Conservation (phyloP, 2,888 invertebrate species). For the Eledona agricola region DNA sequence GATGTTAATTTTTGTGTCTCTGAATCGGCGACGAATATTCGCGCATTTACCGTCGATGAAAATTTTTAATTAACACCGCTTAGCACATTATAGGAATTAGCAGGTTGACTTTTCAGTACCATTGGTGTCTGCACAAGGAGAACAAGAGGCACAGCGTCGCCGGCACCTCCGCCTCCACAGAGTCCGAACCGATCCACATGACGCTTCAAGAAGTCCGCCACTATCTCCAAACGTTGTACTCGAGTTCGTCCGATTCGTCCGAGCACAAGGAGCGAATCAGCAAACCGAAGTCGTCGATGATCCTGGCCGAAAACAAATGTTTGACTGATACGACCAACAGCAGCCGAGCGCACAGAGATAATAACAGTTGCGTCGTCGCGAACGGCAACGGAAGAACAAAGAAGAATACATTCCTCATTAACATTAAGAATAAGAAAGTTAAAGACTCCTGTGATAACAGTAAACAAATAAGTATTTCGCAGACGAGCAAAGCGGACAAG, state of each 20-base stretch:
- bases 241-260: constrained; percentile 76
- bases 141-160: constrained; percentile 74
- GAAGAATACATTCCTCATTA: constrained; percentile 69
- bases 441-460: constrained; percentile 61
- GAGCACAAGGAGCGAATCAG: constrained; percentile 63
- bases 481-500: constrained; percentile 55
- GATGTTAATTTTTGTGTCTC: no score
- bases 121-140: constrained; percentile 52
- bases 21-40: no score
- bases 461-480: constrained; percentile 62
- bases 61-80: no score
- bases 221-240: constrained; percentile 83
- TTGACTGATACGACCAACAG: constrained; percentile 42
- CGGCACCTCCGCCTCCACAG: constrained; percentile 69
- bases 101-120: constrained; percentile 52
- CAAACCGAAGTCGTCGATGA: constrained; percentile 49
- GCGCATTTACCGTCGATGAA: no score
- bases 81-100: no score
- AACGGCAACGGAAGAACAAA: constrained; percentile 46
- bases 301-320: constrained; percentile 52
- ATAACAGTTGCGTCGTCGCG: constrained; percentile 47
- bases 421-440: constrained; percentile 70
- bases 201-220: constrained; percentile 85
- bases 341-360: constrained; percentile 45
- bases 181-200: constrained; percentile 82